These are phyloP conservation scores for Hippoglossus hippoglossus DNA, from an alignment of 2,797 vertebrate genomes.

Conservation along the genomic window DNA sequence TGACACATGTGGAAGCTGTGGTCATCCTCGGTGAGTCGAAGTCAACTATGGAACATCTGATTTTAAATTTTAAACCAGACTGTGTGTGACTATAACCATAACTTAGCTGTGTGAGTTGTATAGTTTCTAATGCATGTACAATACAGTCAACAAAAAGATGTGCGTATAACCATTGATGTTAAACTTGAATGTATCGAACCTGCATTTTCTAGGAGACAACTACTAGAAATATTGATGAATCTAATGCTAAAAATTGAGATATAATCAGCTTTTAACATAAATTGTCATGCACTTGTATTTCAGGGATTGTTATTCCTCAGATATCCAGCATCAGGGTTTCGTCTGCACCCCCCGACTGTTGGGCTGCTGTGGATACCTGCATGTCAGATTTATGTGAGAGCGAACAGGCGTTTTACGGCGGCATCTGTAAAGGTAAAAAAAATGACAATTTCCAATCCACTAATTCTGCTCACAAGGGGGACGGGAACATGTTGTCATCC, in stretches of 20 bases:
- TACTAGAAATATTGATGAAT: too few species aligned
- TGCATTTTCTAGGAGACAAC: too few species aligned
- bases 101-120: background rate
- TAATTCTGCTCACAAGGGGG: background rate
- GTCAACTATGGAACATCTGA: background rate
- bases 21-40: constrained; percentile 75
- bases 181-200: background rate
- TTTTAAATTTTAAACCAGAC: background rate
- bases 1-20: constrained; percentile 39
- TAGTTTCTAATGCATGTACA: background rate
- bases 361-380: constrained; percentile 79
- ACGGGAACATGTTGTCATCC: constrained; percentile 2
- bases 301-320: constrained; percentile 82
- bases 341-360: constrained; percentile 73
- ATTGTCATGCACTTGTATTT: constrained; percentile 60
- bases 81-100: background rate
- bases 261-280: background rate
- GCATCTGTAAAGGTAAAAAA: constrained; percentile 83
- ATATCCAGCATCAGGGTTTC: constrained; percentile 59
- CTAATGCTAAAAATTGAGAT: too few species aligned
- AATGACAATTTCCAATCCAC: background rate
- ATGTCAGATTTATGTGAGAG: constrained; percentile 80
- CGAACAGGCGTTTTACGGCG: constrained; percentile 70
- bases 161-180: too few species aligned
- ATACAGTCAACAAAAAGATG: too few species aligned